Conservation (phyloP, 2,113 vertebrate species). For the Uropsilus gracilis region DNA sequence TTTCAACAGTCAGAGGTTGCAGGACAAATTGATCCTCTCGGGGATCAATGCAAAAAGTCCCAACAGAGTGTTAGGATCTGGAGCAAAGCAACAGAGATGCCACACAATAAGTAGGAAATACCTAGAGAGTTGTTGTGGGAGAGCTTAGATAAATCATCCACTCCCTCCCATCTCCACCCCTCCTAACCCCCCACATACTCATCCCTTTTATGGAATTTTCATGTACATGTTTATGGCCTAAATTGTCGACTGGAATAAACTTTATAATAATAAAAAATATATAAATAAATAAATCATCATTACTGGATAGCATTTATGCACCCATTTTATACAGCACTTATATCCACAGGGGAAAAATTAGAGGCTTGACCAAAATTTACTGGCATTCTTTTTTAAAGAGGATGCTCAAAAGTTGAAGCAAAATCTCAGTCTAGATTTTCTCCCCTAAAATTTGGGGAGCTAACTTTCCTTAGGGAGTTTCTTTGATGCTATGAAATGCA, state of each 20-base stretch:
- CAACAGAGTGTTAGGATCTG: background rate
- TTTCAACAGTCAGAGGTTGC: background rate
- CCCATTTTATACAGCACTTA: background rate
- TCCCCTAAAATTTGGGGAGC: background rate
- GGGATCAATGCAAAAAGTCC: background rate
- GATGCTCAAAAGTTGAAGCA: background rate
- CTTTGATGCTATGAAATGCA: background rate
- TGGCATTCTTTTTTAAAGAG: slow-evolving; percentile 24
- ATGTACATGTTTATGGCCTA: no score
- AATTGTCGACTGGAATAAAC: no score
- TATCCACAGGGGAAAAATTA: background rate
- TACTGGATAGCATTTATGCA: fast-evolving
- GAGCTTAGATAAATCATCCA: background rate
- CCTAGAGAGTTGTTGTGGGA: background rate
- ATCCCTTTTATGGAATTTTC: no score
- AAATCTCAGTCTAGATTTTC: background rate
- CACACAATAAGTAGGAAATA: background rate
- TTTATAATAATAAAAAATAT: no score
- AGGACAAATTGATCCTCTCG: background rate
- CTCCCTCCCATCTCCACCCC: no score
- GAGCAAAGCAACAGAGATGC: background rate
- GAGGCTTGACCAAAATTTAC: background rate
- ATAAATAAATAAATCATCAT: no score
- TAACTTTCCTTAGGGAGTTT: background rate
- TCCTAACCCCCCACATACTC: no score